Percentiles rank a stretch among this genome's conserved stretches.
Conservation (phyloP, 2,797 vertebrate genomes). For the Gadopsis bispinosus region DNA sequence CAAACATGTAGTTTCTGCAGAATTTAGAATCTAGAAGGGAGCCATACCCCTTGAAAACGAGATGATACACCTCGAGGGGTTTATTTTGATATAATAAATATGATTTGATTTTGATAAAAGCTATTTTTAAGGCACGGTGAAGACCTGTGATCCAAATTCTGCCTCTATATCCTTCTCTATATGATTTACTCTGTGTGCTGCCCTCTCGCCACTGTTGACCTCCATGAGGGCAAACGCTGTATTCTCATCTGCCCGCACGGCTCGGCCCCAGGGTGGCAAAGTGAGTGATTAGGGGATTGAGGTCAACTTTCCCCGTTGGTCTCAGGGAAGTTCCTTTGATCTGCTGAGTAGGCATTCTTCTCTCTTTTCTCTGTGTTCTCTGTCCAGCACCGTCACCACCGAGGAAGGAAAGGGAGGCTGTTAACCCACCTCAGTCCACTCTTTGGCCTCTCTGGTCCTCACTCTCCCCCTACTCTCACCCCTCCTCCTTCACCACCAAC, state of each 20-base stretch:
- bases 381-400: conserved; percentile 59
- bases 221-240: conserved; percentile 45
- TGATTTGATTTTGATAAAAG: background rate
- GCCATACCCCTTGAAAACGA: background rate
- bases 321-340: conserved; percentile 74
- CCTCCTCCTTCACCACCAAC: conserved; percentile 47
- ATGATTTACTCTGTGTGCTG: conserved; percentile 16
- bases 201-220: conserved; percentile 58
- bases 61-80: background rate
- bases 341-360: conserved; percentile 75
- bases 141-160: conserved; percentile 22
- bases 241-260: conserved; percentile 40
- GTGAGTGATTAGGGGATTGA: conserved; percentile 63
- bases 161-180: background rate
- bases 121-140: background rate
- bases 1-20: background rate
- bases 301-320: conserved; percentile 73
- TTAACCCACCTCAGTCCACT: conserved; percentile 74
- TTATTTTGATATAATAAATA: background rate
- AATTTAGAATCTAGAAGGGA: conserved; percentile 9
- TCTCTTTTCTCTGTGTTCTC: conserved; percentile 68
- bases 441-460: conserved; percentile 52
- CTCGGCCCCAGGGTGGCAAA: conserved; percentile 49
- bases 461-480: conserved; percentile 32
- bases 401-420: conserved; percentile 74